These are phyloP conservation scores for Drosophila ambigua DNA, from an alignment of 1,140 invertebrate species.

Conservation along the genomic window DNA sequence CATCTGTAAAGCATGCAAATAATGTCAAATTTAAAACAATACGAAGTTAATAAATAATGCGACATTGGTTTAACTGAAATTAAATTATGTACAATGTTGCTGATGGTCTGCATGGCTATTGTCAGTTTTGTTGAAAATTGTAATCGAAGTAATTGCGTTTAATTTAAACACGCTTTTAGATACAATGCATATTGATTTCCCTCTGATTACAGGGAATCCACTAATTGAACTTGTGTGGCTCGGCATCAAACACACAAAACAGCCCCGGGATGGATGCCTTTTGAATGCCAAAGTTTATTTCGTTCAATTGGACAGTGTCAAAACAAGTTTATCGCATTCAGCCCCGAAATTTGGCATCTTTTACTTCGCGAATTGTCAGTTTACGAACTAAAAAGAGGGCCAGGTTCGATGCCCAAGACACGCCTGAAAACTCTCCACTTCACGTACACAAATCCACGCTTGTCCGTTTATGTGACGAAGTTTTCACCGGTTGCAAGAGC, in stretches of 20 bases:
- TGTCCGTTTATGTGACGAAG: too few species aligned
- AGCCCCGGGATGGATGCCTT: too few species aligned
- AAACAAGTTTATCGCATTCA: conserved; percentile 9
- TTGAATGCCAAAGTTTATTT: conserved; percentile 36
- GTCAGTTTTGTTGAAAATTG: conserved; percentile 32
- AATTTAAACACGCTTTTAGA: conserved; percentile 27
- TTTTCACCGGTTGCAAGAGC: too few species aligned
- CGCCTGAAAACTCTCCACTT: too few species aligned
- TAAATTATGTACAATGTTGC: conserved; percentile 10
- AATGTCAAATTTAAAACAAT: conserved; percentile 1
- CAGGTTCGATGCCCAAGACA: not conserved
- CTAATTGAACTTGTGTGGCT: conserved; percentile 25
- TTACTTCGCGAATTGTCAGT: conserved; percentile 4
- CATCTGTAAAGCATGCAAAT: too few species aligned
- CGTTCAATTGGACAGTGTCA: not conserved
- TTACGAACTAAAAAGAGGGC: not conserved
- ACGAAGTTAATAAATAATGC: conserved; percentile 10
- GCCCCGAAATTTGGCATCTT: conserved; percentile 1
- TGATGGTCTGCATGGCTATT: conserved; percentile 20
- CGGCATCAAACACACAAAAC: too few species aligned
- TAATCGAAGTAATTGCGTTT: conserved; percentile 36
- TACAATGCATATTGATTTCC: conserved; percentile 34
- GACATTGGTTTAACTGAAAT: conserved; percentile 36
- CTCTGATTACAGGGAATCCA: conserved; percentile 14
- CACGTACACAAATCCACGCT: too few species aligned